Evolutionary conservation across 2,113 vertebrate genomes (phyloP).

Genomic region (Mionectes macconnelli): DNA sequence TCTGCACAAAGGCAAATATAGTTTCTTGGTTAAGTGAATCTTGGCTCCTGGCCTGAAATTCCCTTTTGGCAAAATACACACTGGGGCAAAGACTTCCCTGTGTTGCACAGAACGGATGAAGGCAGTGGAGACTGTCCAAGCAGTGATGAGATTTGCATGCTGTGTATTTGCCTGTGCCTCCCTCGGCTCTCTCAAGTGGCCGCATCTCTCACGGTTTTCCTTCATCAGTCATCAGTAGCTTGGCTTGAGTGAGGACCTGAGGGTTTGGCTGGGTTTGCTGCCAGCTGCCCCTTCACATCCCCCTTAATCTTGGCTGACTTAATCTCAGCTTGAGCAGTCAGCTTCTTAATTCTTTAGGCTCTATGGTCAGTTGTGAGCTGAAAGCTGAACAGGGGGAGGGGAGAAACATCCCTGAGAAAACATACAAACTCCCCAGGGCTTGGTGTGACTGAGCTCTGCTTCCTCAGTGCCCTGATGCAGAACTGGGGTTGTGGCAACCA

Average conservation of each 20-base stretch:
- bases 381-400: background rate
- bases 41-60: conserved; percentile 40
- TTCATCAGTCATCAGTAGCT: background rate
- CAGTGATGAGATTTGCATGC: background rate
- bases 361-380: background rate
- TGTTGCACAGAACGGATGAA: background rate
- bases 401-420: conserved; percentile 8
- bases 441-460: background rate
- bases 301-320: no score
- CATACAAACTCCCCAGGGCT: background rate
- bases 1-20: conserved; percentile 54
- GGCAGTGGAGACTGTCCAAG: background rate
- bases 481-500: background rate
- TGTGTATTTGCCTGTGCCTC: background rate
- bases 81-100: conserved; percentile 12
- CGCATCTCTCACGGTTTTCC: background rate
- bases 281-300: background rate
- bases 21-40: conserved; percentile 24
- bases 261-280: background rate
- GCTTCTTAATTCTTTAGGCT: background rate
- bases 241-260: background rate
- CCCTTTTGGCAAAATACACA: background rate
- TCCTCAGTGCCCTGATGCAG: background rate
- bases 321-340: background rate
- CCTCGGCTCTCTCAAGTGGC: background rate